Evolutionary conservation across 1,140 invertebrate genomes (phyloP).

Genomic region (Phymorhynchus buccinoides): DNA sequence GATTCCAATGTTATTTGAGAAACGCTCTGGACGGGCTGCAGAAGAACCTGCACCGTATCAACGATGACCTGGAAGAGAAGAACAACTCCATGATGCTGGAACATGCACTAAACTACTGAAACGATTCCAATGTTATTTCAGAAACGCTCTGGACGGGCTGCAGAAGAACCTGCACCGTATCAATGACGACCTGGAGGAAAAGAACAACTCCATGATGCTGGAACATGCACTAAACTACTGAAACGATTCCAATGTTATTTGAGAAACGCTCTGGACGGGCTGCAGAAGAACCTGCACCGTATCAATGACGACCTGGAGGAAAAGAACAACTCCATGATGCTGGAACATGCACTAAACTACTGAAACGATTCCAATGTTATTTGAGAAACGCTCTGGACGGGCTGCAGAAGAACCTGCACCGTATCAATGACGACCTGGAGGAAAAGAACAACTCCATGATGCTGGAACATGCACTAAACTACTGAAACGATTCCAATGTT

Average conservation of each 20-base stretch:
- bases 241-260: no score
- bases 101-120: no score
- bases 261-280: slow-evolving; percentile 72
- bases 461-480: no score
- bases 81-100: slow-evolving; percentile 72
- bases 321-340: slow-evolving; percentile 72
- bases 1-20: no score
- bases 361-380: no score
- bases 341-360: no score
- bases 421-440: slow-evolving; percentile 73
- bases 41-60: slow-evolving; percentile 72
- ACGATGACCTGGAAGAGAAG: slow-evolving; percentile 73
- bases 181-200: slow-evolving; percentile 72
- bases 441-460: slow-evolving; percentile 72
- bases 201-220: slow-evolving; percentile 72
- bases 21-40: slow-evolving; percentile 73
- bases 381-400: slow-evolving; percentile 73
- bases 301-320: slow-evolving; percentile 73
- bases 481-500: no score
- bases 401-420: slow-evolving; percentile 71
- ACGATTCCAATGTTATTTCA: no score
- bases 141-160: slow-evolving; percentile 73
- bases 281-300: slow-evolving; percentile 72
- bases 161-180: slow-evolving; percentile 72
- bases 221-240: no score